Conservation (phyloP, 1,140 invertebrate genomes). For the Formica selysi region DNA sequence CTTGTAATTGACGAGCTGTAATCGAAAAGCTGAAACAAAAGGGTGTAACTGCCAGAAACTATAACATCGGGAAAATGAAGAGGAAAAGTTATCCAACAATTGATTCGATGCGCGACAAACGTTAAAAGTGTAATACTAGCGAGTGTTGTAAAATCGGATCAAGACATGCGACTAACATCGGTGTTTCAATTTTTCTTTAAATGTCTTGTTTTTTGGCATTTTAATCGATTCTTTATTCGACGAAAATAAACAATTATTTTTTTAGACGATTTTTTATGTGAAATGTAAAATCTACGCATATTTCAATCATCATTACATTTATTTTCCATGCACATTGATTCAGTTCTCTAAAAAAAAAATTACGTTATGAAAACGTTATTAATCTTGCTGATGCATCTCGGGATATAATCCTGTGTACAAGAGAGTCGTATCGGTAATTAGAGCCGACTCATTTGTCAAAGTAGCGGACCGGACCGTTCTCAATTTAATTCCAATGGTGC, state of each 20-base stretch:
- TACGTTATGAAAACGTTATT: slow-evolving; percentile 18
- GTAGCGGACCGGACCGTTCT: slow-evolving; percentile 29
- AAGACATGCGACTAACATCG: neutral
- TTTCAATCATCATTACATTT: neutral
- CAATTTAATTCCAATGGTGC: slow-evolving; percentile 45
- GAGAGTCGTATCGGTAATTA: slow-evolving; percentile 54
- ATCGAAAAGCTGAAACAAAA: slow-evolving; percentile 50
- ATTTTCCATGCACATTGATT: slow-evolving; percentile 11
- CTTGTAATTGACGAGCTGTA: slow-evolving; percentile 59
- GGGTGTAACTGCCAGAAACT: slow-evolving; percentile 27
- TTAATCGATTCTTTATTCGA: no score
- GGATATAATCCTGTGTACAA: slow-evolving; percentile 18
- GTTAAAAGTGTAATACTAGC: neutral
- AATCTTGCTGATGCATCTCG: slow-evolving; percentile 34
- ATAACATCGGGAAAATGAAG: slow-evolving; percentile 37
- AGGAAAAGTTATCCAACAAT: slow-evolving; percentile 20
- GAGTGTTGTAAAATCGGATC: neutral
- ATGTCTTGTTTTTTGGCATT: neutral
- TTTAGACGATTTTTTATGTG: no score
- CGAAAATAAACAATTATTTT: no score
- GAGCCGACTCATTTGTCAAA: slow-evolving; percentile 49
- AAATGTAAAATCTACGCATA: no score
- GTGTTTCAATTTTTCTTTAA: neutral
- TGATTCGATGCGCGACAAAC: slow-evolving; percentile 7
- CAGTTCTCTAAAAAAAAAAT: neutral